A percentile compares a stretch with the other conserved stretches of the same genome.
phyloP scores from a whole-genome alignment of 2,113 vertebrate species.

The Barbus barbus region DNA sequence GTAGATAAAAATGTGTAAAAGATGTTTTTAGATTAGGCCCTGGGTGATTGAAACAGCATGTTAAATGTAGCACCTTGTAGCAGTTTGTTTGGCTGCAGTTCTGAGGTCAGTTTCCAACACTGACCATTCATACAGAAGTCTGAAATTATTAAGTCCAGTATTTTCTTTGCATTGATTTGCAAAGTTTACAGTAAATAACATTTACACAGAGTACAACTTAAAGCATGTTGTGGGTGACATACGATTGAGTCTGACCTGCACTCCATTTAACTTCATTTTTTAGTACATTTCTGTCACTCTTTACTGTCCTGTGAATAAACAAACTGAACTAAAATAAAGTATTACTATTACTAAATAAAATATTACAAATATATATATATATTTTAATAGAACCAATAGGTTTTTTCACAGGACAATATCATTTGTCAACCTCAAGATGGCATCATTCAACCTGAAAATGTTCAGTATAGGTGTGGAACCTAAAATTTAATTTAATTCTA shows the following conservation, averaged over 20 bases:
- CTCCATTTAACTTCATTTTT: neutral
- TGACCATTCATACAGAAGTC: neutral
- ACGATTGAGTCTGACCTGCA: neutral
- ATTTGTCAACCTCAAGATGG: constrained; percentile 29
- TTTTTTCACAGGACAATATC: neutral
- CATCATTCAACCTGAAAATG: neutral
- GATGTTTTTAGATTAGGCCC: neutral
- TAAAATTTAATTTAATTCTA: too few relatives aligned
- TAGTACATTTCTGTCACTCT: too few relatives aligned
- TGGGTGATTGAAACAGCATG: too few relatives aligned
- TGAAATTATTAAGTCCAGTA: neutral
- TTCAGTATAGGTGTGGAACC: neutral
- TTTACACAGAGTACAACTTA: neutral
- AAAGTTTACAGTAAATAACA: neutral
- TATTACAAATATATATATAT: too few relatives aligned
- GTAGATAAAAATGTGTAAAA: neutral
- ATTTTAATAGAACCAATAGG: too few relatives aligned
- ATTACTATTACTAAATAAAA: too few relatives aligned
- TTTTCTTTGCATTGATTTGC: neutral
- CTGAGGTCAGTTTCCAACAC: too few relatives aligned
- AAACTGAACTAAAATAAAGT: too few relatives aligned
- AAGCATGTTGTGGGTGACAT: neutral
- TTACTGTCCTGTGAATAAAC: too few relatives aligned
- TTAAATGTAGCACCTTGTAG: too few relatives aligned
- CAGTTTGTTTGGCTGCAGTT: too few relatives aligned